Percentiles rank a stretch among this genome's conserved stretches.
phyloP scores from a whole-genome alignment of 2,797 vertebrate genomes.

The Enteromius unitaeniatus region DNA sequence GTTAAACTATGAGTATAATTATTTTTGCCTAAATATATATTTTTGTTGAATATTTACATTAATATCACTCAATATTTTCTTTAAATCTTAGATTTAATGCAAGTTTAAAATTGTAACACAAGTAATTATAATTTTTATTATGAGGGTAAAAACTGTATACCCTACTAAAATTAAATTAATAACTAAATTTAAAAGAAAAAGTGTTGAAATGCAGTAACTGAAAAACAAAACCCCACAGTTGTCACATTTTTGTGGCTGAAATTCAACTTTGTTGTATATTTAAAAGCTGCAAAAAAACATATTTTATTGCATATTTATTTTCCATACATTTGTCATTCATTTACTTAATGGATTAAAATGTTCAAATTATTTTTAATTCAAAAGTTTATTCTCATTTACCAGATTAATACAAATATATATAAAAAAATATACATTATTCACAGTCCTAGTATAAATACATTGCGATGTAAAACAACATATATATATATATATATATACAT shows the following conservation, averaged over 20 bases:
- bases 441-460: neutral
- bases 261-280: neutral
- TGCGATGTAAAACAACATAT: neutral
- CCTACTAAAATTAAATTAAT: neutral
- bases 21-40: neutral
- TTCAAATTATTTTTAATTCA: too few relatives aligned
- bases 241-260: neutral
- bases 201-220: neutral
- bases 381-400: neutral
- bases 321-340: neutral
- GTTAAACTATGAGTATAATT: neutral
- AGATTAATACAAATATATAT: neutral
- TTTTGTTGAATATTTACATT: neutral
- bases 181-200: neutral
- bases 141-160: neutral
- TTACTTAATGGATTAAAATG: neutral
- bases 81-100: neutral
- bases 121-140: neutral
- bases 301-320: neutral
- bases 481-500: too few relatives aligned
- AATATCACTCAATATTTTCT: neutral
- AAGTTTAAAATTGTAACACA: neutral
- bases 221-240: too few relatives aligned
- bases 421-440: too few relatives aligned
- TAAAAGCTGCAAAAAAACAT: neutral